These are phyloP conservation scores for Xenotilapia flavipinnis DNA, from an alignment of 2,113 vertebrate species.

Conservation along the genomic window DNA sequence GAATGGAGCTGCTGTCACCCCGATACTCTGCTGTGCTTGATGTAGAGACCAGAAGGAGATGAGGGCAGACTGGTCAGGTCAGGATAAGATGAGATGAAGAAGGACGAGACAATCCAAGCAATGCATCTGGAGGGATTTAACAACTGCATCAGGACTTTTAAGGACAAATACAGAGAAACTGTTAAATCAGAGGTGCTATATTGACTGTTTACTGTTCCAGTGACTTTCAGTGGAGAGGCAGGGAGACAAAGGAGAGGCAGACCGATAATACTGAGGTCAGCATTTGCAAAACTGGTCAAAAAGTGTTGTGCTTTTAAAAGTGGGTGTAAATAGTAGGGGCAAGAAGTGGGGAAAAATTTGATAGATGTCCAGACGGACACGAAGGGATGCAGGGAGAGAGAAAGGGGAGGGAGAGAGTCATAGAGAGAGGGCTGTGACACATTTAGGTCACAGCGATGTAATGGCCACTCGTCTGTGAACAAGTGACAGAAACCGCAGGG, in stretches of 20 bases:
- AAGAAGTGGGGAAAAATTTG: not conserved
- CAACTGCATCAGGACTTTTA: not conserved
- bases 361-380: conserved; percentile 35
- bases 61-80: not conserved
- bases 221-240: not conserved
- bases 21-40: conserved; percentile 36
- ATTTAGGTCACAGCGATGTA: conserved; percentile 78
- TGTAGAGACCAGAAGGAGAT: not conserved
- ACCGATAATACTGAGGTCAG: not conserved
- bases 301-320: not conserved
- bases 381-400: conserved; percentile 17
- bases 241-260: not conserved
- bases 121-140: not conserved
- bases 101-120: not conserved
- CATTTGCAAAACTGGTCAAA: not conserved
- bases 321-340: not conserved
- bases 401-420: conserved; percentile 22
- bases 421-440: conserved; percentile 65
- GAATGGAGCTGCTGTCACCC: conserved; percentile 38
- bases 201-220: not conserved
- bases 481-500: conserved; percentile 75
- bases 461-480: conserved; percentile 77
- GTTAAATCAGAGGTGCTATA: not conserved
- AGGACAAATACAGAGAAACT: not conserved
- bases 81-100: not conserved